phyloP scores from a whole-genome alignment of 2,113 vertebrate genomes.

The Plotosus lineatus region DNA sequence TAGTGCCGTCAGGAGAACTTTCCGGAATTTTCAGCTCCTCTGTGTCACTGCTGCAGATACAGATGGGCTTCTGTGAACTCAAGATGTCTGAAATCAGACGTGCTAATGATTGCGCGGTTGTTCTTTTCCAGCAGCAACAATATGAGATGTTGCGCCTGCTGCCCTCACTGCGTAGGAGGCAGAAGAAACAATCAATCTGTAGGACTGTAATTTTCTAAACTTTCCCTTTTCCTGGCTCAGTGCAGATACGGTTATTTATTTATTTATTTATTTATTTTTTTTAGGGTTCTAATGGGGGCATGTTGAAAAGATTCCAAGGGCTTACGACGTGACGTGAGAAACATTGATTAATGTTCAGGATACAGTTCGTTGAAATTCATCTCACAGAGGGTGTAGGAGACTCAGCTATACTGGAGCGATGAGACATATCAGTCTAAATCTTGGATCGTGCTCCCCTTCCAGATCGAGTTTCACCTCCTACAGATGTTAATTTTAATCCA shows the following conservation, averaged over 20 bases:
- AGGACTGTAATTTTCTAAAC: slow-evolving; percentile 42
- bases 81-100: neutral
- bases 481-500: neutral
- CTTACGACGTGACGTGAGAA: neutral
- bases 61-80: neutral
- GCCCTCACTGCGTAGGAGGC: slow-evolving; percentile 11
- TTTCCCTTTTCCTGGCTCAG: slow-evolving; percentile 10
- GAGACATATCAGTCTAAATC: slow-evolving; percentile 5
- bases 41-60: neutral
- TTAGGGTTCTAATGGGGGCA: neutral
- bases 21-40: neutral
- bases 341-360: slow-evolving; percentile 15
- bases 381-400: slow-evolving; percentile 24
- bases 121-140: slow-evolving; percentile 21
- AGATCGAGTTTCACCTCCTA: neutral
- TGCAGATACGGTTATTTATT: slow-evolving; percentile 14
- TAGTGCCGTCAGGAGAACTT: neutral
- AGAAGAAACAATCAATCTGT: slow-evolving; percentile 21
- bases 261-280: neutral
- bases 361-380: slow-evolving; percentile 16
- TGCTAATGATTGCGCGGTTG: slow-evolving; percentile 8
- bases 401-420: neutral
- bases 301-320: neutral
- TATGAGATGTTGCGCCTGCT: slow-evolving; percentile 9
- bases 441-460: neutral